These are phyloP conservation scores for Lepidochitona cinerea DNA, from an alignment of 2,888 invertebrate species.

Conservation along the genomic window DNA sequence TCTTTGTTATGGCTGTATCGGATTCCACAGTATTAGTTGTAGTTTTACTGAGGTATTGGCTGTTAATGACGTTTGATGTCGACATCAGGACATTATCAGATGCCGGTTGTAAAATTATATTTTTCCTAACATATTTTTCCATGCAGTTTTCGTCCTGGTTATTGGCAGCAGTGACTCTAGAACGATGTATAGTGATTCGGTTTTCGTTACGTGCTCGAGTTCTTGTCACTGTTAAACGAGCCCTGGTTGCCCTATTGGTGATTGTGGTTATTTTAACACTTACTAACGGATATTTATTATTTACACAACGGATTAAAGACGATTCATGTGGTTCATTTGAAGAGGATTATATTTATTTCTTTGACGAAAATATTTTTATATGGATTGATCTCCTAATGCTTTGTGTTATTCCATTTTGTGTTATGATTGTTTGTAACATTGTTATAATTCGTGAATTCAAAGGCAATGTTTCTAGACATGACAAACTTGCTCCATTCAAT, in stretches of 20 bases:
- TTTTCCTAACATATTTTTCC: slow-evolving; percentile 41
- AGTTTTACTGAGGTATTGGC: slow-evolving; percentile 37
- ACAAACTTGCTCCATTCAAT: slow-evolving; percentile 1
- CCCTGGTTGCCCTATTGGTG: slow-evolving; percentile 18
- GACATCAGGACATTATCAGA: slow-evolving; percentile 30
- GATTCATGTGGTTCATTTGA: slow-evolving; percentile 34
- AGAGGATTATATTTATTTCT: slow-evolving; percentile 16
- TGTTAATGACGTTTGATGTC: slow-evolving; percentile 25
- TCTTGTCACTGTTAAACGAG: slow-evolving; percentile 23
- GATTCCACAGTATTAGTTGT: slow-evolving; percentile 36
- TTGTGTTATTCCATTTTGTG: slow-evolving; percentile 32
- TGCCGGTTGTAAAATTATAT: slow-evolving; percentile 37
- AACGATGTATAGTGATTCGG: slow-evolving; percentile 31
- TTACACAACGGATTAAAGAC: slow-evolving; percentile 43
- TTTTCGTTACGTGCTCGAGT: slow-evolving; percentile 21
- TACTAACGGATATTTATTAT: slow-evolving; percentile 31
- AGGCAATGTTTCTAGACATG: slow-evolving; percentile 10
- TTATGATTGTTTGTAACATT: slow-evolving; percentile 38
- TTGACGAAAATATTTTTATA: slow-evolving; percentile 41
- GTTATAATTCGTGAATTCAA: slow-evolving; percentile 20
- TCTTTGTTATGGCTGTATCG: slow-evolving; percentile 35
- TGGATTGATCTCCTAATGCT: slow-evolving; percentile 38
- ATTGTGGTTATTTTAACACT: slow-evolving; percentile 19
- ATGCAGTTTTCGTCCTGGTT: slow-evolving; percentile 48
- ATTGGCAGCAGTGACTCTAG: slow-evolving; percentile 37